Conservation (phyloP, 2,797 vertebrate genomes). For the Acrossocheilus fasciatus region DNA sequence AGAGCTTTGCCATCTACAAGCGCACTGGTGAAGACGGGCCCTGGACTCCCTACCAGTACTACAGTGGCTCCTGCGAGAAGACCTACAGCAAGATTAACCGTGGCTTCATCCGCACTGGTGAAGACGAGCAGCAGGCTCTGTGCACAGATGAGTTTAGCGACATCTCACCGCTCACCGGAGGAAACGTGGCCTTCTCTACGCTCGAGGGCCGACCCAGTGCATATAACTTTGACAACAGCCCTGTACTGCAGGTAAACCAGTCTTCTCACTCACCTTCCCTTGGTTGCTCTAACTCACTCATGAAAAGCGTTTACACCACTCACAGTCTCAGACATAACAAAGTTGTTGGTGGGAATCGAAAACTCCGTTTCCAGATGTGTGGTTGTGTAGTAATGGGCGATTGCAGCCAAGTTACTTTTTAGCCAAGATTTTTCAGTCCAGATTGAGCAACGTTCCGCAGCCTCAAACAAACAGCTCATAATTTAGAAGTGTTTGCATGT, state of each 20-base stretch:
- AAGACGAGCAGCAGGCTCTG: constrained; percentile 92
- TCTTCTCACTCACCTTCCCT: not conserved
- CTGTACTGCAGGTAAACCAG: constrained; percentile 88
- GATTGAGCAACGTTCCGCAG: constrained; percentile 16
- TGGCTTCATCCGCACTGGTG: constrained; percentile 91
- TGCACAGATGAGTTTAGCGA: constrained; percentile 98
- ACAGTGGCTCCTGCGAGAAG: constrained; percentile 96
- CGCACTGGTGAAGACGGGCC: constrained; percentile 84
- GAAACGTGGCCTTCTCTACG: constrained; percentile 96
- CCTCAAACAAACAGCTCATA: constrained; percentile 9
- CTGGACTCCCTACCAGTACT: constrained; percentile 96
- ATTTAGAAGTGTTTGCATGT: not conserved
- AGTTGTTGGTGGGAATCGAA: not conserved
- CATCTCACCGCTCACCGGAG: constrained; percentile 95
- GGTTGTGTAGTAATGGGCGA: not conserved
- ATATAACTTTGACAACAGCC: constrained; percentile 96
- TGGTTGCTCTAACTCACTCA: not conserved
- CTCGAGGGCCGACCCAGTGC: constrained; percentile 94
- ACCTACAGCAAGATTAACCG: constrained; percentile 86
- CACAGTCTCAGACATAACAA: constrained; percentile 5
- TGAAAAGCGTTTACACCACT: not conserved
- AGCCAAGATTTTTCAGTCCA: not conserved
- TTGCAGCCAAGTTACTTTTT: constrained; percentile 18
- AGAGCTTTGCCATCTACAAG: constrained; percentile 97
- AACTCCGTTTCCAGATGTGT: constrained; percentile 20